Percentiles rank a stretch among this genome's conserved stretches.
Conservation (phyloP, 2,113 vertebrate species). For the Callithrix jacchus region DNA sequence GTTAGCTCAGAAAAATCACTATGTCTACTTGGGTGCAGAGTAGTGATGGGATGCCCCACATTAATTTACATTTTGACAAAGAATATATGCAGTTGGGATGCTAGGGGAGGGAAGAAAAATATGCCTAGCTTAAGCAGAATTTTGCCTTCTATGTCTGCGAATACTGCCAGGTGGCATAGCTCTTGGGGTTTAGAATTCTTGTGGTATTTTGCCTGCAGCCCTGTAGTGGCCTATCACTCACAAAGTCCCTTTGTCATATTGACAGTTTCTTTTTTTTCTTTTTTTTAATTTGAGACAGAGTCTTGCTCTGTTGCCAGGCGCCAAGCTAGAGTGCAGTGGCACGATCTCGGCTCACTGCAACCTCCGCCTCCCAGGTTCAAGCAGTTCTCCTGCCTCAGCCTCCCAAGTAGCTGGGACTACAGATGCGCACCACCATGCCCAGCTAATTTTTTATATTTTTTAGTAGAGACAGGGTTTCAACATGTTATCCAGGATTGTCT, state of each 20-base stretch:
- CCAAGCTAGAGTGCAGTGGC: no score
- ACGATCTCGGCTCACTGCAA: no score
- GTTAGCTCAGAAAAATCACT: conserved; percentile 43
- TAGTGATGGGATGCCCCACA: background rate
- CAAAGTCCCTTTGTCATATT: conserved; percentile 19
- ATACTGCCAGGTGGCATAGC: background rate
- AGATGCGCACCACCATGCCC: no score
- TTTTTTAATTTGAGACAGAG: no score
- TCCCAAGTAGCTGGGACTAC: no score
- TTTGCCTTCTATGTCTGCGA: background rate
- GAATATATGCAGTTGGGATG: background rate
- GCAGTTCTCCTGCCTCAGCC: no score
- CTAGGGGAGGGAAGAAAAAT: background rate
- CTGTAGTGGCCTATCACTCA: background rate
- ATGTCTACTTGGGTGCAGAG: background rate
- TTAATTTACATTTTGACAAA: background rate
- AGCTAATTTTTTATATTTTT: no score
- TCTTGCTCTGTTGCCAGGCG: no score
- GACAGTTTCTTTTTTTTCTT: background rate
- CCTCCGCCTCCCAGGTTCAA: no score
- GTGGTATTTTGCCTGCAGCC: background rate
- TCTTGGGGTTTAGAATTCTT: conserved; percentile 19
- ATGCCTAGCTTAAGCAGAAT: background rate
- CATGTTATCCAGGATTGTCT: no score
- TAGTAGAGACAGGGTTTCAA: no score